Base-by-base conservation (phyloP, 1,140 invertebrate genomes). In the Ericerus pela region DNA sequence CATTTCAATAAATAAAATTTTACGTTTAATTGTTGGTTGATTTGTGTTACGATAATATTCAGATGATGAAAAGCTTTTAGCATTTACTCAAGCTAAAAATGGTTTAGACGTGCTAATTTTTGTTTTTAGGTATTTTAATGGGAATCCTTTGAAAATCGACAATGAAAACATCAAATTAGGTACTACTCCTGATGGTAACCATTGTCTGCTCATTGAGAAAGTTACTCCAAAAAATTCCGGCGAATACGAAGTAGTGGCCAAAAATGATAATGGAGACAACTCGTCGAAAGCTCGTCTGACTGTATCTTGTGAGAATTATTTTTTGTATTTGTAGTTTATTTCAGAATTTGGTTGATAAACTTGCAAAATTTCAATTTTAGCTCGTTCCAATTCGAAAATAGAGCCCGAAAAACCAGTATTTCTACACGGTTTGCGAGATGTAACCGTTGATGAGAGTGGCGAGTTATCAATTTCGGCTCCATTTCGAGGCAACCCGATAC, bases 401-500 rank as follows among this genome's bases (percentile, higher is more conserved):
- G 76, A 82, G 0, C 79, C 88, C 66, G 81, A 85, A 62, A 75
- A 78, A 38, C 87, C 89, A 0, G 71, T 75, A 43, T 87, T 93
- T 65, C 70, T 85, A 6, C 79, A 82, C 57, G 75, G 76, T 1
- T 68, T 93, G 1, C 74, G 81, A 31, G 85, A 92, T 67, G 69
- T 79, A 0, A 76, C 77, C 6, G 79, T 80, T 0, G 83, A 89
- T 62, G 88, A 94, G 69, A 88, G 87, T 2, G 74, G 80, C 65
- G 75, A 77, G 0, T 62, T 88, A 3, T 58, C 67, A 0, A 63
- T 88, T 0, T 76, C 77, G 54, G 81, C 79, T 20, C 77, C 82
- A 1, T 84, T 86, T 65, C 72, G 76, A 18, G 88, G 86, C n/a
- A 90, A 90, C 73, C 90, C 91, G 0, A 76, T 90, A 58, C 89